Conservation (phyloP, 1,140 invertebrate genomes). For the Helicoverpa armigera region DNA sequence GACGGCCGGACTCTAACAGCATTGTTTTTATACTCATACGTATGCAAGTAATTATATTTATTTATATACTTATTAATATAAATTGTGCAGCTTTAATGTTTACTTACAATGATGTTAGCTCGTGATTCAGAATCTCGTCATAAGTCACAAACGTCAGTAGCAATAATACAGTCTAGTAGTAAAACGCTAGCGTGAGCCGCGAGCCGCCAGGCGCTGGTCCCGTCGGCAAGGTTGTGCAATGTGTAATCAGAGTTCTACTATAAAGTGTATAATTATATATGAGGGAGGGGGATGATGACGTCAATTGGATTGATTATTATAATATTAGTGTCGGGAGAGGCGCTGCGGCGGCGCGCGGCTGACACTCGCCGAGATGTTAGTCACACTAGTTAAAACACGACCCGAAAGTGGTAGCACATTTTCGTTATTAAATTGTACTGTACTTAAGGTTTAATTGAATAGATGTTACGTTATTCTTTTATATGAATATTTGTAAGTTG, state of each 20-base stretch:
- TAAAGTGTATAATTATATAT: constrained; percentile 58
- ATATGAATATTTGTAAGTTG: constrained; percentile 86
- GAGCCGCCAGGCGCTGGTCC: constrained; percentile 59
- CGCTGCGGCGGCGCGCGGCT: constrained; percentile 52
- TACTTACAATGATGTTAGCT: constrained; percentile 85
- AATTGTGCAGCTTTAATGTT: constrained; percentile 86
- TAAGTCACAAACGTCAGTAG: constrained; percentile 86
- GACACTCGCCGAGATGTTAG: constrained; percentile 66
- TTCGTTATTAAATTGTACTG: constrained; percentile 82
- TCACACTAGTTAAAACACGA: constrained; percentile 84
- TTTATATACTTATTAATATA: constrained; percentile 84
- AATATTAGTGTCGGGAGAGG: constrained; percentile 36
- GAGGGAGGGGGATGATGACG: constrained; percentile 25
- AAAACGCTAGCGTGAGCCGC: constrained; percentile 64
- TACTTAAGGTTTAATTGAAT: constrained; percentile 82
- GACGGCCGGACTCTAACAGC: constrained; percentile 76
- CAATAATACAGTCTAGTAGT: constrained; percentile 80
- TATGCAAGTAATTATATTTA: constrained; percentile 82
- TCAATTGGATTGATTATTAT: constrained; percentile 46
- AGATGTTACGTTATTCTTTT: constrained; percentile 87
- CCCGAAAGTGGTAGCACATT: constrained; percentile 83
- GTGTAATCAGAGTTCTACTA: constrained; percentile 66
- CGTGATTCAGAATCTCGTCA: constrained; percentile 86
- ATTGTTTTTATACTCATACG: constrained; percentile 78
- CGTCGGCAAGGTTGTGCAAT: constrained; percentile 73